Evolutionary conservation across 2,113 vertebrate genomes (phyloP), one percentile per base, ranked within the genome.

Genomic region (Thermophis baileyi): DNA sequence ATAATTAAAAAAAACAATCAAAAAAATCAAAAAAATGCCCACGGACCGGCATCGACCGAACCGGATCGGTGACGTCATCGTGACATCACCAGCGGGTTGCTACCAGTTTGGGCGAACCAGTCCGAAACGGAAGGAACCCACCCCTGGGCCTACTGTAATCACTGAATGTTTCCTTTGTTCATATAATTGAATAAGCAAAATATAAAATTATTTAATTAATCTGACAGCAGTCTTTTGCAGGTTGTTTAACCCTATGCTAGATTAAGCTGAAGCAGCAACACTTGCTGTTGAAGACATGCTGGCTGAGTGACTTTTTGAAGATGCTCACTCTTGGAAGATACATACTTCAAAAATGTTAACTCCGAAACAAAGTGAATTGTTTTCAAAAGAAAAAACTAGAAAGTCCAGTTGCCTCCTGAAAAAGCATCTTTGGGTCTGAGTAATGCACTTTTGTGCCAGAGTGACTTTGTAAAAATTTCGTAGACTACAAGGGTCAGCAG

Each of bases 81-180:
- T n/a, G n/a, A n/a, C n/a, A n/a, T n/a, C n/a, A n/a, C n/a, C n/a
- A n/a, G n/a, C n/a, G n/a, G n/a, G n/a, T n/a, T n/a, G n/a, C n/a
- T n/a, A n/a, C n/a, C n/a, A n/a, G n/a, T n/a, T n/a, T n/a, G n/a
- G n/a, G n/a, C n/a, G n/a, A n/a, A n/a, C n/a, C n/a, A n/a, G n/a
- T n/a, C n/a, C n/a, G n/a, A n/a, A n/a, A n/a, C n/a, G n/a, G n/a
- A n/a, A n/a, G n/a, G n/a, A n/a, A n/a, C n/a, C n/a, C n/a, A n/a
- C n/a, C n/a, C n/a, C n/a, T n/a, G n/a, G 85, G 74, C 51, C 63
- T 93, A 90, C 53, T 91, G 60, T 27, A 92, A 9, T 92, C 90
- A 96, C n/a, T 94, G 60, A 74, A 90, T 95, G 87, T 49, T 96
- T 89, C 92, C 55, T 95, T 91, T 95, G 93, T 88, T 90, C 27